phyloP scores from a whole-genome alignment of 2,113 vertebrate species.

The Typhlomys cinereus region DNA sequence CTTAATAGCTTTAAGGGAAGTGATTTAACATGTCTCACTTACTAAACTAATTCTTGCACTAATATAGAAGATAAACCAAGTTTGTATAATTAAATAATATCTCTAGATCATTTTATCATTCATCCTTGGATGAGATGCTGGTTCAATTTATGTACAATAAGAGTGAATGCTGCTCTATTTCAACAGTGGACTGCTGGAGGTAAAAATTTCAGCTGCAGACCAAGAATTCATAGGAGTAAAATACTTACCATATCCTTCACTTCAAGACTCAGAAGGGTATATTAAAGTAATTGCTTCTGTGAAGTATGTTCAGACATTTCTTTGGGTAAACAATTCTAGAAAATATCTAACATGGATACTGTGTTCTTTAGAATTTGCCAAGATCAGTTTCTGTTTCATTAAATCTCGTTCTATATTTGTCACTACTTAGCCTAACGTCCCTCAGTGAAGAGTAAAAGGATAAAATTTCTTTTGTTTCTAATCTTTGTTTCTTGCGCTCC shows the following conservation, averaged over 20 bases:
- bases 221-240: background rate
- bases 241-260: background rate
- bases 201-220: background rate
- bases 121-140: slow-evolving; percentile 40
- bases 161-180: slow-evolving; percentile 2
- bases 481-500: background rate
- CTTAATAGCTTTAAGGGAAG: slow-evolving; percentile 74
- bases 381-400: background rate
- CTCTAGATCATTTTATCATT: slow-evolving; percentile 54
- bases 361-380: background rate
- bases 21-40: slow-evolving; percentile 48
- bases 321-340: background rate
- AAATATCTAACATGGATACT: background rate
- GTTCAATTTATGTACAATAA: background rate
- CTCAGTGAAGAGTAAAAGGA: background rate
- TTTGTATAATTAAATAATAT: slow-evolving; percentile 60
- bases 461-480: background rate
- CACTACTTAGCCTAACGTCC: background rate
- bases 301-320: background rate
- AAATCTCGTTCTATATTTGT: background rate
- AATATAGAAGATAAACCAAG: slow-evolving; percentile 53
- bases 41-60: slow-evolving; percentile 65
- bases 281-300: slow-evolving; percentile 13
- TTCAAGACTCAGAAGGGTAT: background rate
- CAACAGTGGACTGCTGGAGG: background rate